Percentiles rank a stretch among this genome's conserved stretches.
These are phyloP conservation scores for Rhagium mordax DNA, from an alignment of 2,888 invertebrate genomes.

Conservation along the genomic window DNA sequence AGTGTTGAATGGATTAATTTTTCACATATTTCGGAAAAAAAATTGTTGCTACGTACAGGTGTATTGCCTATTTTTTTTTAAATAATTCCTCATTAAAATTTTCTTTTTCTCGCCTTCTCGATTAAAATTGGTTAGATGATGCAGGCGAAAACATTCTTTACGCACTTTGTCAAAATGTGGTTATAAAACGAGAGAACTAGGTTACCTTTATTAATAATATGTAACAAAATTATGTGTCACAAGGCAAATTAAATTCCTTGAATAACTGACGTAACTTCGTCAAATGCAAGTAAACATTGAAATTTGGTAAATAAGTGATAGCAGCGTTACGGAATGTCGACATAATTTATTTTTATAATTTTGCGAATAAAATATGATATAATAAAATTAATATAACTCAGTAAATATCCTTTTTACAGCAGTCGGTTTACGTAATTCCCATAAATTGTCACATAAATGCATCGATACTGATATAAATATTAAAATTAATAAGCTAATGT, in stretches of 20 bases:
- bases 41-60: too few species aligned
- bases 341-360: neutral
- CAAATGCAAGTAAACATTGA: neutral
- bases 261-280: conserved; percentile 2
- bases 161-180: too few species aligned
- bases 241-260: conserved; percentile 13
- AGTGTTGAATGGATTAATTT: too few species aligned
- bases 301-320: conserved; percentile 14
- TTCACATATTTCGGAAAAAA: too few species aligned
- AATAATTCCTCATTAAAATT: too few species aligned
- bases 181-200: neutral
- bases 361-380: neutral
- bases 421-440: neutral
- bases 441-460: neutral
- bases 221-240: neutral
- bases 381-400: neutral
- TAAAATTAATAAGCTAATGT: neutral
- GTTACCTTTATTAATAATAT: neutral
- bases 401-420: neutral
- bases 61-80: too few species aligned
- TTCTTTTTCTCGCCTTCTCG: too few species aligned
- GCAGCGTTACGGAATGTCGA: neutral
- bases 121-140: too few species aligned
- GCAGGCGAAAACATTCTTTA: too few species aligned
- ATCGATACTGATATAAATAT: neutral